A percentile compares a stretch with the other conserved stretches of the same genome.
Conservation (phyloP, 2,797 vertebrate genomes). For the Tokudaia tokunoshimensis region DNA sequence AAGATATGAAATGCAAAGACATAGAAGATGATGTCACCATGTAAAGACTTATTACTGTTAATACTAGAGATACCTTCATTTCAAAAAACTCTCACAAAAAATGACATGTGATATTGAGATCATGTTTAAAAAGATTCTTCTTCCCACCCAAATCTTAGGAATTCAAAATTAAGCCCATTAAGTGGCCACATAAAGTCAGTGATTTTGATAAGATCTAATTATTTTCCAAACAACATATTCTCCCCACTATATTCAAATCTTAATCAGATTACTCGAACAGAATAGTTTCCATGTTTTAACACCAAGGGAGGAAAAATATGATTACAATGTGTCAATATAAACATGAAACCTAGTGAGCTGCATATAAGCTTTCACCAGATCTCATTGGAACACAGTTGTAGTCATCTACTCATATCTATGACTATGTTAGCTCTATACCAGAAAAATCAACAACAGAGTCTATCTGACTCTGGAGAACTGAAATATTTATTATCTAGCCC, state of each 20-base stretch:
- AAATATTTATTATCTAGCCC: background rate
- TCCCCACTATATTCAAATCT: background rate
- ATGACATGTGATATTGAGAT: background rate
- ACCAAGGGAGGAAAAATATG: background rate
- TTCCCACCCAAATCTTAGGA: background rate
- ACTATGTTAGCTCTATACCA: background rate
- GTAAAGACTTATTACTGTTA: background rate
- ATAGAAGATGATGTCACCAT: background rate
- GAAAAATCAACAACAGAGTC: background rate
- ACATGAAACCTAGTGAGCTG: background rate
- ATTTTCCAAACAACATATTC: background rate
- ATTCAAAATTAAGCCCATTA: background rate
- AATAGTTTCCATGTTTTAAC: background rate
- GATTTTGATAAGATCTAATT: background rate
- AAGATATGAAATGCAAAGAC: conserved; percentile 72
- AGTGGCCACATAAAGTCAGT: background rate
- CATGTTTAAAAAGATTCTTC: background rate
- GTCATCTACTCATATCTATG: background rate
- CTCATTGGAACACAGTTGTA: background rate
- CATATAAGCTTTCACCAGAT: background rate
- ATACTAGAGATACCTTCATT: background rate
- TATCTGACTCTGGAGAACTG: fast-evolving
- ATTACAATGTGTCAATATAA: background rate
- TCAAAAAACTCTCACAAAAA: conserved; percentile 66
- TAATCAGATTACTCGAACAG: background rate